Conservation (phyloP, 2,113 vertebrate genomes). For the Lepidothrix coronata region DNA sequence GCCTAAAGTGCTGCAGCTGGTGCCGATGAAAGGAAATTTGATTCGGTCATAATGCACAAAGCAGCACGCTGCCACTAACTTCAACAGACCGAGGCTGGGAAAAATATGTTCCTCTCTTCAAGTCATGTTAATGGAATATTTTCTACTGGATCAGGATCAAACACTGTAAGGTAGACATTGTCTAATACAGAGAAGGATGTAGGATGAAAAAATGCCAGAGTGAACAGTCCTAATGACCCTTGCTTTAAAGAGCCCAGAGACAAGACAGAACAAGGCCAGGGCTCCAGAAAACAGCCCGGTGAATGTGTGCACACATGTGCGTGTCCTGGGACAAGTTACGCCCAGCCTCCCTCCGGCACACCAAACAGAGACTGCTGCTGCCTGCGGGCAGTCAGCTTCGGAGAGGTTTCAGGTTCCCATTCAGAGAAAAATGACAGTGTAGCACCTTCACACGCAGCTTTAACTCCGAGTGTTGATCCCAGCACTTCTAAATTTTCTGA, state of each 20-base stretch:
- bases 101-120: neutral
- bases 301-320: neutral
- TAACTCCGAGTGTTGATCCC: neutral
- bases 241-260: conserved; percentile 6
- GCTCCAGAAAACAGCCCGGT: conserved; percentile 1
- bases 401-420: neutral
- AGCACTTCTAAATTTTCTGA: conserved; percentile 27
- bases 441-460: neutral
- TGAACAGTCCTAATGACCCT: conserved; percentile 28
- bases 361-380: neutral
- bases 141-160: conserved; percentile 49
- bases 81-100: neutral
- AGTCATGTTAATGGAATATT: neutral
- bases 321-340: neutral
- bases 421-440: neutral
- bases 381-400: neutral
- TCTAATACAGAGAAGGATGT: conserved; percentile 44
- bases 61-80: neutral
- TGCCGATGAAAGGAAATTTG: neutral
- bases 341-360: neutral
- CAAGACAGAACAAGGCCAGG: conserved; percentile 48
- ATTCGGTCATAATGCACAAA: fast-evolving
- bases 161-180: conserved; percentile 41
- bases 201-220: conserved; percentile 34
- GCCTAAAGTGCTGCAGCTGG: neutral